Base-by-base conservation (phyloP, 2,113 vertebrate genomes). In the Ammodytes marinus region DNA sequence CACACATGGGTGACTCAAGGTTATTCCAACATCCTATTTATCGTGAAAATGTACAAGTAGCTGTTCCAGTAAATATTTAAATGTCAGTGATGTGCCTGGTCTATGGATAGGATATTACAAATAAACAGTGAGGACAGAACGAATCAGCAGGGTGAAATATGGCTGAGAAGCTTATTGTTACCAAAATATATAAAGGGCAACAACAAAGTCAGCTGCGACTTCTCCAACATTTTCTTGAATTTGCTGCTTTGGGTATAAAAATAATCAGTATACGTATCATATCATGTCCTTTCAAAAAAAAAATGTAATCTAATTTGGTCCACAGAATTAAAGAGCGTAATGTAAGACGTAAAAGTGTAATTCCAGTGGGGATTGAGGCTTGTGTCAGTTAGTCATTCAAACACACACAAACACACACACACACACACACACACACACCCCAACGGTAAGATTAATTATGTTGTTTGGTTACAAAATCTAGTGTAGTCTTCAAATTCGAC, bases 351-450 rank as follows among this genome's bases (percentile, higher is more conserved):
- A 6, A 55, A 85, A 55, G 61, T 71, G 80, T 73, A n/a, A 7
- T 43, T 83, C 39, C 79, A 79, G 76, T 71, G 60, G 66, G 75
- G 45, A 70, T 60, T 47, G 79, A 59, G 42, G 45, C 64, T 61
- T 19, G 69, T 77, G 66, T 75, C 55, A 67, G 63, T 80, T 69
- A 71, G 77, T 83, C 84, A 80, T 77, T 79, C 69, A 17, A 40
- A 74, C 27, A 27, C 27, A 27, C 27, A 27, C 27, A 27, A 1
- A 27, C 27, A 27, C 27, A 27, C 27, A 27, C 27, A 27, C 27
- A 27, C 27, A 27, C 27, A 27, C 27, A 27, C 27, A 27, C 27
- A 27, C 27, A 27, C 27, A 27, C 27, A 27, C 27, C 27, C 27
- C 27, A 27, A 27, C 27, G 27, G 27, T 27, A 27, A 27, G 27